phyloP scores from a whole-genome alignment of 2,888 invertebrate species.

The Toxonevra muliebris region DNA sequence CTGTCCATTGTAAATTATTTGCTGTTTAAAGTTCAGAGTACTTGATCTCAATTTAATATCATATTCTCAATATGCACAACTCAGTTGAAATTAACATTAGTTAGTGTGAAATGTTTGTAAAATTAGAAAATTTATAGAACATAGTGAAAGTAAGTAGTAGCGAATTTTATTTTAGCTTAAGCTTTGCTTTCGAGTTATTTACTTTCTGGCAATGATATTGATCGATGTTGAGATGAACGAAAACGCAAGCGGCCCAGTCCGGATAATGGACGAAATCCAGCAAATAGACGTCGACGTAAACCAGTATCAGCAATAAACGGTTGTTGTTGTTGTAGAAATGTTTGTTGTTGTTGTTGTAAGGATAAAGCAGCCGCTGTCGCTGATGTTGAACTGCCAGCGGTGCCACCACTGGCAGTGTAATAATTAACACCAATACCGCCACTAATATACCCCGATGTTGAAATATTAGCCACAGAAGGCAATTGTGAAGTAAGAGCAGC shows the following conservation, averaged over 20 bases:
- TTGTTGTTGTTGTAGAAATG: conserved; percentile 39
- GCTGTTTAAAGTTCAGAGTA: too few relatives aligned
- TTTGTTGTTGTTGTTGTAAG: conserved; percentile 38
- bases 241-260: conserved; percentile 71
- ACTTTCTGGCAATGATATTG: conserved; percentile 89
- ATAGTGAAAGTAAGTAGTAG: conserved; percentile 10
- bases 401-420: conserved; percentile 45
- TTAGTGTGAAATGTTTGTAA: neutral
- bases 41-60: too few relatives aligned
- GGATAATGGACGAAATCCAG: conserved; percentile 82
- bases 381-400: conserved; percentile 22
- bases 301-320: conserved; percentile 67
- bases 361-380: conserved; percentile 33
- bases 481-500: conserved; percentile 33
- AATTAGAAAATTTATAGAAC: neutral
- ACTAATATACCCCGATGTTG: conserved; percentile 55
- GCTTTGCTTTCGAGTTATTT: conserved; percentile 63
- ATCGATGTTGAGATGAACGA: conserved; percentile 79
- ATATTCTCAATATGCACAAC: too few relatives aligned
- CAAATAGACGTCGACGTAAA: conserved; percentile 79
- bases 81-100: neutral
- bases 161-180: too few relatives aligned
- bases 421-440: conserved; percentile 59
- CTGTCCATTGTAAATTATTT: too few relatives aligned
- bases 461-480: conserved; percentile 51